Evolutionary conservation across 2,888 invertebrate genomes (phyloP), one percentile per base, ranked within the genome.

Genomic region (Caenorhabditis wallacei): DNA sequence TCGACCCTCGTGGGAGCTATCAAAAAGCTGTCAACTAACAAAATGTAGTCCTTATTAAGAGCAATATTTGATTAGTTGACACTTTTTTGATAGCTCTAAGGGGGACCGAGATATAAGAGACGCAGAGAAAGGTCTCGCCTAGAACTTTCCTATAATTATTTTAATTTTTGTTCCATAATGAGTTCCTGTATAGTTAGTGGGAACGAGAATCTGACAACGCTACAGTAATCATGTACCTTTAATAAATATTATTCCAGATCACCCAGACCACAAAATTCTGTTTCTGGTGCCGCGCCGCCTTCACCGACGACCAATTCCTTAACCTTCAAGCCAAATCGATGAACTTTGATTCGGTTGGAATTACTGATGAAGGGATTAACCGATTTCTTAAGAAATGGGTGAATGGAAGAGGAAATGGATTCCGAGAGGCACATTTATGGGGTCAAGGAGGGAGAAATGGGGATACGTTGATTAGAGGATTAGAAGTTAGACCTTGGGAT

Each of bases 291-390:
- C 51, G 18, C 0, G 61, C 54, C 13, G 72, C 16, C 11, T 37
- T 72, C 4, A 22, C 51, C 0, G 71, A 72, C 40, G 59, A 61
- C 3, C 61, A 72, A 40, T 53, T 72, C 16, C 20, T 72, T 18
- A 40, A 48, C 11, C 30, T 72, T 18, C 51, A 72, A 53, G 37
- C 61, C 0, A 22, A n/a, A 4, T 11, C 10, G 4, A 22, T 72
- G 1, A 7, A 35, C 8, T 61, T 59, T 35, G 35, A 51, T 37
- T 35, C 20, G 13, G 53, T 53, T 7, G 18, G 10, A 13, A 16
- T 37, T n/a, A 54, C 40, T 20, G 54, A 68, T n/a, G 40, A 54
- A 16, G 68, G 37, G 5, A 68, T 68, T 24, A 68, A 68, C 18
- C 0, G 3, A 37, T 68, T 40, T 24, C 18, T 68, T 16, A 68